Percentiles rank a stretch among this genome's conserved stretches.
These are phyloP conservation scores for Parascotia fuliginaria DNA, from an alignment of 2,888 invertebrate genomes.

Conservation along the genomic window DNA sequence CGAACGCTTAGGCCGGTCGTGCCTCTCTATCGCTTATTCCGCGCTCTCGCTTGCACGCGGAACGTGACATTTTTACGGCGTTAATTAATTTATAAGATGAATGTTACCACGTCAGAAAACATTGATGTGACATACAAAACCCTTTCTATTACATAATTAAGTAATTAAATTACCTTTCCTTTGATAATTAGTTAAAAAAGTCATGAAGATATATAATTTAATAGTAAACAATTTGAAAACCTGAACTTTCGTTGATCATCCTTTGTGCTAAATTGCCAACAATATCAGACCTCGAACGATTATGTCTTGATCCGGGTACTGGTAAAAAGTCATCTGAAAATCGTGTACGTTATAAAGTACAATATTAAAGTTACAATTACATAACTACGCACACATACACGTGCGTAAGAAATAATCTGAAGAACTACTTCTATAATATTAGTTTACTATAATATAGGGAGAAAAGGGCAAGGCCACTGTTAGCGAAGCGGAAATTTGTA, in stretches of 20 bases:
- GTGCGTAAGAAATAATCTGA: conserved; percentile 33
- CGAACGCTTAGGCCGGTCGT: no score
- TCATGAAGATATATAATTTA: no score
- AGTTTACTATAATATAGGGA: conserved; percentile 31
- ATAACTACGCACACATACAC: conserved; percentile 40
- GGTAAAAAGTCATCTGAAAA: conserved; percentile 70
- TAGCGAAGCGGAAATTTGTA: conserved; percentile 19
- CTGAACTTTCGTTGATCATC: conserved; percentile 76
- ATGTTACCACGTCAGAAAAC: no score
- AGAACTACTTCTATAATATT: conserved; percentile 41
- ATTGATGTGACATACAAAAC: no score
- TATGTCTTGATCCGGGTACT: conserved; percentile 69
- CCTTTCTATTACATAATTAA: no score
- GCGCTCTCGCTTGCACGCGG: no score
- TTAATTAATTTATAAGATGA: no score
- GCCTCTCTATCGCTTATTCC: no score
- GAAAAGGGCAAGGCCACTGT: conserved; percentile 24
- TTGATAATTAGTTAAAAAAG: no score
- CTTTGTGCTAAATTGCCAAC: conserved; percentile 76
- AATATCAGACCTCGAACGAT: conserved; percentile 77
- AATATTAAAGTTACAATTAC: not conserved
- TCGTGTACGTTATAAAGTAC: conserved; percentile 6
- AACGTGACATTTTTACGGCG: no score
- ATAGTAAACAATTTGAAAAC: conserved; percentile 37
- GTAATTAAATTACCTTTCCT: no score